phyloP scores from a whole-genome alignment of 2,113 vertebrate species.

The Delphinapterus leucas region DNA sequence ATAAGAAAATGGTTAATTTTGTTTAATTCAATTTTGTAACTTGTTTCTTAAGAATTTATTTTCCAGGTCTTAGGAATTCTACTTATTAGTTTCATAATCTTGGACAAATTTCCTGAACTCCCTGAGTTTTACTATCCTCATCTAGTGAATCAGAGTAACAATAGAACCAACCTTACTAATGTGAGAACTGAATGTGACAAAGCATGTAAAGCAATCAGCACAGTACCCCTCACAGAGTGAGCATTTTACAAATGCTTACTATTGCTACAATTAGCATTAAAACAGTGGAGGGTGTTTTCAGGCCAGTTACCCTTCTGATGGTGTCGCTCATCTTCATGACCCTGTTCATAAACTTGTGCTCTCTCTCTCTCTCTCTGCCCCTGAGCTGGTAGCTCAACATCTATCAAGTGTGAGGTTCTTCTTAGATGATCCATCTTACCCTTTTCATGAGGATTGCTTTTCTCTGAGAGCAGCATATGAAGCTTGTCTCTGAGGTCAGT shows the following conservation, averaged over 20 bases:
- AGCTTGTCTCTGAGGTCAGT: constrained; percentile 36
- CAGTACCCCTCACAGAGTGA: neutral
- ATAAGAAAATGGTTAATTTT: constrained; percentile 46
- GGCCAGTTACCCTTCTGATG: constrained; percentile 48
- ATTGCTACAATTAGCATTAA: neutral
- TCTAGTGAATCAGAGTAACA: neutral
- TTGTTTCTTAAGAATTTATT: constrained; percentile 15
- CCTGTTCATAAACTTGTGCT: neutral
- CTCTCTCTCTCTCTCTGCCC: neutral
- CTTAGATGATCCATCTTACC: neutral
- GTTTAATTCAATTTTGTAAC: constrained; percentile 41
- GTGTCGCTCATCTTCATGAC: neutral
- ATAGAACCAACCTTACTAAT: neutral
- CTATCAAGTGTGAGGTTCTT: constrained; percentile 41
- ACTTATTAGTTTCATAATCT: constrained; percentile 19
- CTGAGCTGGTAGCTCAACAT: neutral
- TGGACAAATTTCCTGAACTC: neutral
- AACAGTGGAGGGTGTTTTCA: constrained; percentile 27
- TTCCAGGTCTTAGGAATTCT: neutral
- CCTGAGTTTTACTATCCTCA: neutral
- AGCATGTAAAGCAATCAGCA: neutral
- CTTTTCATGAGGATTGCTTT: constrained; percentile 71
- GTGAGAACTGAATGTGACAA: neutral
- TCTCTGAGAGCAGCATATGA: constrained; percentile 39
- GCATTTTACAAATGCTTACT: neutral